These are phyloP conservation scores for Ruditapes philippinarum DNA, from an alignment of 1,140 invertebrate species.

Conservation along the genomic window DNA sequence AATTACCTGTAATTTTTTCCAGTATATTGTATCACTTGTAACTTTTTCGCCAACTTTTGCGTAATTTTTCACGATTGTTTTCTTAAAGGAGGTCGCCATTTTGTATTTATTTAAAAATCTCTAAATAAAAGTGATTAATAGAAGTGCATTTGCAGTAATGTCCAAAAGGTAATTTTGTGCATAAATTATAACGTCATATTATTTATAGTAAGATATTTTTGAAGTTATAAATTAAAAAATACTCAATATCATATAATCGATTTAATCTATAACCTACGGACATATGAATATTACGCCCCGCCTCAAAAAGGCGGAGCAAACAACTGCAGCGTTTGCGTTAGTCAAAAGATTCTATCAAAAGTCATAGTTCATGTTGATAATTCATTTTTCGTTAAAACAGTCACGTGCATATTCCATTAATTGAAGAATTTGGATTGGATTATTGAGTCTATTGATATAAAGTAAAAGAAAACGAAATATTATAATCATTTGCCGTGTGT, in stretches of 20 bases:
- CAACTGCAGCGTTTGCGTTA: conserved; percentile 40
- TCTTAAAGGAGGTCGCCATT: conserved; percentile 85
- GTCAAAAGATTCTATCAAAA: conserved; percentile 37
- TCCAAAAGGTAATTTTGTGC: no score
- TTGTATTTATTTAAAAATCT: conserved; percentile 66
- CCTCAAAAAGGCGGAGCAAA: conserved; percentile 26
- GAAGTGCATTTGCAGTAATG: no score
- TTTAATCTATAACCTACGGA: background rate
- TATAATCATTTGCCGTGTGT: conserved; percentile 47
- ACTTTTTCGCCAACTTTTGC: conserved; percentile 88
- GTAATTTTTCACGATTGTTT: conserved; percentile 80
- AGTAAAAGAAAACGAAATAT: conserved; percentile 68
- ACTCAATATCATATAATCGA: no score
- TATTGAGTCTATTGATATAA: conserved; percentile 75
- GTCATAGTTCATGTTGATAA: conserved; percentile 65
- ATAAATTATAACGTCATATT: background rate
- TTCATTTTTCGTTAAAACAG: conserved; percentile 60
- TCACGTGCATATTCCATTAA: conserved; percentile 80
- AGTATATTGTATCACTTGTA: conserved; percentile 93
- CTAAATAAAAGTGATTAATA: background rate
- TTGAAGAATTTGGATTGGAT: conserved; percentile 81
- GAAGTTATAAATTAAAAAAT: no score
- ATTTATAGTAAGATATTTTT: background rate
- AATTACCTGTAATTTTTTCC: conserved; percentile 89
- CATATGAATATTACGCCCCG: conserved; percentile 51